Base-by-base conservation (phyloP, 1,140 invertebrate genomes). In the Galendromus occidentalis region DNA sequence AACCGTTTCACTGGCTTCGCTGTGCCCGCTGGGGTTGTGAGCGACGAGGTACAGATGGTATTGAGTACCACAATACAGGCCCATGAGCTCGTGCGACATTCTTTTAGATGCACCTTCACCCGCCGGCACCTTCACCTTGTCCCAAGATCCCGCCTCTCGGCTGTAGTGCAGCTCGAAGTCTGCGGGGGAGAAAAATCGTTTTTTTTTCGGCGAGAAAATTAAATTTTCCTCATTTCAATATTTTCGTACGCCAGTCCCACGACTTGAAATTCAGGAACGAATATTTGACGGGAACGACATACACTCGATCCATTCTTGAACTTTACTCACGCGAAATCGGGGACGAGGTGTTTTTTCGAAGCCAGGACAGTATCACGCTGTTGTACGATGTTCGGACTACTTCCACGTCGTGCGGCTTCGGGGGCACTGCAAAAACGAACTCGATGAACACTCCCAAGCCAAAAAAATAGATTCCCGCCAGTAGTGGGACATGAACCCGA, bases 11-110 rank as follows among this genome's bases (percentile, higher is more conserved):
- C 88, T 89, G 0, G 88, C 86, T 29, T 88, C 76, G 0, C 88
- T 87, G 65, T 87, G 88, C 12, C 87, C 88, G 69, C 90, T 89
- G 71, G 85, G 82, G 76, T 91, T 91, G 74, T 86, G 88, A 5
- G 88, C 87, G 0, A 86, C 88, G 44, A 91, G 83, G 73, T 89
- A 91, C 44, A 91, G 79, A 71, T 90, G 86, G 74, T 91, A 91
- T 22, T 83, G 80, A 0, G 86, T 88, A 17, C 88, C 88, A 72
- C 88, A 91, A 33, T 59, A 59, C 25, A 59, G 20, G 14, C 51
- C 51, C 51, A 59, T 59, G 14, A 59, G 22, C 33, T 59, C 51
- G 51, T 59, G 51, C 51, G 51, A 59, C 51, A 59, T 59, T 33
- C 51, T 59, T 22, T 20, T 25, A 1, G 51, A 14, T 25, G 51